A percentile compares a stretch with the other conserved stretches of the same genome.
Conservation (phyloP, 2,888 invertebrate genomes). For the Folsomia candida region DNA sequence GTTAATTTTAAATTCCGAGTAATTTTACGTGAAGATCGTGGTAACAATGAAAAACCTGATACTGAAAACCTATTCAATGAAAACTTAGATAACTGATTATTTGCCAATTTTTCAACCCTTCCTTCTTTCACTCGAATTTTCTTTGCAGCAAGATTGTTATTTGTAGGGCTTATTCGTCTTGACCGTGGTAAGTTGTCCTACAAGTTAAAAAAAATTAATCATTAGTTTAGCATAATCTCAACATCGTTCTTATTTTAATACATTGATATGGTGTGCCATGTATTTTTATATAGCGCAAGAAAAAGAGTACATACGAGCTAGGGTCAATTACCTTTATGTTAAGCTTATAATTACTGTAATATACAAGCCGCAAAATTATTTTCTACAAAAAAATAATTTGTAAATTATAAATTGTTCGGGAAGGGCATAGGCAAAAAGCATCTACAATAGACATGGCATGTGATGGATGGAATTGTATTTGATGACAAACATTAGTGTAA, state of each 20-base stretch:
- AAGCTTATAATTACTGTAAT: too few species aligned
- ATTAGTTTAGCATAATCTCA: neutral
- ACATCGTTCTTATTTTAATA: too few species aligned
- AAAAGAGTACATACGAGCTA: neutral
- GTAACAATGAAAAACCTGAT: neutral
- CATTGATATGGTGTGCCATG: too few species aligned
- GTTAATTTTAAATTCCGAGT: neutral
- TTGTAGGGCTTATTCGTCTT: neutral
- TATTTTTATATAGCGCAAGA: neutral
- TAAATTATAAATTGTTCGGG: too few species aligned
- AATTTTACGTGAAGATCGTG: neutral
- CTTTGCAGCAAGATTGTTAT: neutral
- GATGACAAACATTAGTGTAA: too few species aligned
- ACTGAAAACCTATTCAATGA: neutral
- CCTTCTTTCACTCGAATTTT: neutral
- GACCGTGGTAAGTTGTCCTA: neutral
- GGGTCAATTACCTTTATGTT: too few species aligned
- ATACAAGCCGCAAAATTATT: too few species aligned
- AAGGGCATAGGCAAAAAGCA: too few species aligned
- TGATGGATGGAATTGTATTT: too few species aligned
- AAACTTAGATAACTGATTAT: neutral
- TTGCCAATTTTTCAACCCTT: neutral
- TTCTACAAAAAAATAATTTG: too few species aligned
- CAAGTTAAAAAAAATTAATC: neutral
- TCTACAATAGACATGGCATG: too few species aligned